These are phyloP conservation scores for Bicyclus anynana DNA, from an alignment of 1,140 invertebrate genomes.

Conservation along the genomic window DNA sequence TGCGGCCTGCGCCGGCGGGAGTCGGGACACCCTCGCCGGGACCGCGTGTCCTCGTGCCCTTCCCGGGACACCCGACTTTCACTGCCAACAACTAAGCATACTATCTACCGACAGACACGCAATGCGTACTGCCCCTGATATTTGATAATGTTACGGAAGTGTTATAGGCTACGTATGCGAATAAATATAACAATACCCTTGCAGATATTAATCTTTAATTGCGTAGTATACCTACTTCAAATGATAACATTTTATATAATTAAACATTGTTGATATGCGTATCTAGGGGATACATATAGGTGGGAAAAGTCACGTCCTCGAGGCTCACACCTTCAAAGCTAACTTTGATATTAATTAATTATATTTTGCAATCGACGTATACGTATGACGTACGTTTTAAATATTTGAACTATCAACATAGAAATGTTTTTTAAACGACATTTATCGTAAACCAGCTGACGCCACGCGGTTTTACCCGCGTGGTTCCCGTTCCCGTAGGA, in stretches of 20 bases:
- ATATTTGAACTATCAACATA: too few species aligned
- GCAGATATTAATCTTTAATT: slow-evolving; percentile 1
- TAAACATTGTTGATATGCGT: background rate
- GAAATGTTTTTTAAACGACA: too few species aligned
- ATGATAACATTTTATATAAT: background rate
- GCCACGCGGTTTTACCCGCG: too few species aligned
- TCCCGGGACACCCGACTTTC: slow-evolving; percentile 60
- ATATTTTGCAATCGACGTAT: too few species aligned
- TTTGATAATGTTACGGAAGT: slow-evolving; percentile 5
- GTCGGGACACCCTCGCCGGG: slow-evolving; percentile 40
- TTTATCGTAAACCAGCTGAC: too few species aligned
- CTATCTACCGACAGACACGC: slow-evolving; percentile 36
- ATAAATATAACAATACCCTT: background rate
- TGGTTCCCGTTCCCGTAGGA: too few species aligned
- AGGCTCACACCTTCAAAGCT: background rate
- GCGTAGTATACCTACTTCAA: background rate
- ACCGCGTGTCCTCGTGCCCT: slow-evolving; percentile 62
- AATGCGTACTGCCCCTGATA: slow-evolving; percentile 24
- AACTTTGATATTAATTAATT: background rate
- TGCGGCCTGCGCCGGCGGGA: slow-evolving; percentile 39
- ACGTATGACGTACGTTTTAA: too few species aligned
- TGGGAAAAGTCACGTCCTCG: background rate
- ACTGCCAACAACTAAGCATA: slow-evolving; percentile 43
- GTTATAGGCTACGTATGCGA: background rate
- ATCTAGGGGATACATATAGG: background rate